phyloP scores from a whole-genome alignment of 2,797 vertebrate genomes.

The Ctenopoma multispine region DNA sequence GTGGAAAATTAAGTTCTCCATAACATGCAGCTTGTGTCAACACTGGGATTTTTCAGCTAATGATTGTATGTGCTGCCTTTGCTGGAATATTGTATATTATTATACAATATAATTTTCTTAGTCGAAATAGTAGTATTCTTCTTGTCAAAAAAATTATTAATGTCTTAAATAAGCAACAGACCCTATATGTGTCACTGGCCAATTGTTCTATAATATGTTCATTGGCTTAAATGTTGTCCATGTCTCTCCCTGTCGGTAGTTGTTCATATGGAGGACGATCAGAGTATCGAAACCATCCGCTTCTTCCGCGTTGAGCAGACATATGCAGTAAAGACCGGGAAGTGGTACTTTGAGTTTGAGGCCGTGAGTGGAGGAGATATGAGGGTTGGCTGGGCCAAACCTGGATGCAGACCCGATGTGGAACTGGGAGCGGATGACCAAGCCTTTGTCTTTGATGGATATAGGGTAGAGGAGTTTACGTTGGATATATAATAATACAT shows the following conservation, averaged over 20 bases:
- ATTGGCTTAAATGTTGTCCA: neutral
- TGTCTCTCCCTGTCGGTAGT: slow-evolving; percentile 68
- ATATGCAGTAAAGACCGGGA: slow-evolving; percentile 93
- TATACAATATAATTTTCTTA: too few relatives aligned
- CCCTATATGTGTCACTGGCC: neutral
- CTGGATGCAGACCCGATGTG: slow-evolving; percentile 91
- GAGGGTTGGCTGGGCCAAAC: slow-evolving; percentile 97
- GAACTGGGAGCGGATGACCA: slow-evolving; percentile 93
- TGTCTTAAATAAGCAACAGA: too few relatives aligned
- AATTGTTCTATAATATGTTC: too few relatives aligned
- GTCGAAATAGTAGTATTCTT: too few relatives aligned
- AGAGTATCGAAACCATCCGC: slow-evolving; percentile 93
- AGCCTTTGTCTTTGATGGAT: slow-evolving; percentile 96
- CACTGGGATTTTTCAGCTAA: too few relatives aligned
- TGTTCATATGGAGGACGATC: slow-evolving; percentile 85
- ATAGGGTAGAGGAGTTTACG: slow-evolving; percentile 85
- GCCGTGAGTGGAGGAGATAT: slow-evolving; percentile 95
- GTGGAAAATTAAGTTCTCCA: too few relatives aligned
- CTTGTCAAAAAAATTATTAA: too few relatives aligned
- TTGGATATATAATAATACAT: neutral
- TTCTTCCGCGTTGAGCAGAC: slow-evolving; percentile 96
- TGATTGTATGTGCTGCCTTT: too few relatives aligned
- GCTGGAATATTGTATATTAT: too few relatives aligned
- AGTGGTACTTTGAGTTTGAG: slow-evolving; percentile 99
- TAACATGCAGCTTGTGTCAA: too few relatives aligned